These are phyloP conservation scores for Varanus salvator DNA, from an alignment of 2,113 vertebrate genomes.

Conservation along the genomic window DNA sequence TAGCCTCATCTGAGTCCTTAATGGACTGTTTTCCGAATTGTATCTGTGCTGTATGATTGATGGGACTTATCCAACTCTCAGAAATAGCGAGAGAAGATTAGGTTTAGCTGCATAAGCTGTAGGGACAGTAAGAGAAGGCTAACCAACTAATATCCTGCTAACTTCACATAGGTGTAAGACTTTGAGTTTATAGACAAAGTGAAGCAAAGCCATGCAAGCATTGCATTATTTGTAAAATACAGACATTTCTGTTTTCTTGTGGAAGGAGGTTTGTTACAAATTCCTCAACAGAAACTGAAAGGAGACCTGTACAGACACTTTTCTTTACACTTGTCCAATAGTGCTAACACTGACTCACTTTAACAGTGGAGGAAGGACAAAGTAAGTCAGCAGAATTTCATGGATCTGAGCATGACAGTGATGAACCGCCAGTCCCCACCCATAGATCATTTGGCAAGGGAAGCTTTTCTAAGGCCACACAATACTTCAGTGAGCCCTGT, in stretches of 20 bases:
- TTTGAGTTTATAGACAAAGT: not conserved
- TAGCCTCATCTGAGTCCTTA: conserved; percentile 64
- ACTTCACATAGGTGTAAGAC: not conserved
- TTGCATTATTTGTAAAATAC: not conserved
- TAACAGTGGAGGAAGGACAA: conserved; percentile 35
- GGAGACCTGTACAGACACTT: not conserved
- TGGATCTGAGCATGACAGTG: conserved; percentile 32
- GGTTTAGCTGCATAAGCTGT: not conserved
- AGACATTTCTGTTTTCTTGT: not conserved
- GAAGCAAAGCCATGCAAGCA: too few species aligned
- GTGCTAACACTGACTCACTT: conserved; percentile 30
- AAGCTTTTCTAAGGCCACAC: conserved; percentile 35
- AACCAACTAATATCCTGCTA: not conserved
- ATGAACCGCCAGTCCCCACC: conserved; percentile 29
- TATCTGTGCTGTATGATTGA: conserved; percentile 58
- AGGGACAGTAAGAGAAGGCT: conserved; percentile 25
- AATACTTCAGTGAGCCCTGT: conserved; percentile 29
- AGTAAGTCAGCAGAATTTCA: conserved; percentile 57
- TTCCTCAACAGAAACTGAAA: not conserved
- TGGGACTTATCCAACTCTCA: conserved; percentile 43
- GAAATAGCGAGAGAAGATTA: conserved; percentile 36
- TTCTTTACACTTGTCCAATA: conserved; percentile 35
- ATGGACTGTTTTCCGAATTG: conserved; percentile 60
- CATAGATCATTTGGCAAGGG: conserved; percentile 14
- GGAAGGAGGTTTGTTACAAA: not conserved